phyloP scores from a whole-genome alignment of 2,797 vertebrate genomes.

The Aythya fuligula region DNA sequence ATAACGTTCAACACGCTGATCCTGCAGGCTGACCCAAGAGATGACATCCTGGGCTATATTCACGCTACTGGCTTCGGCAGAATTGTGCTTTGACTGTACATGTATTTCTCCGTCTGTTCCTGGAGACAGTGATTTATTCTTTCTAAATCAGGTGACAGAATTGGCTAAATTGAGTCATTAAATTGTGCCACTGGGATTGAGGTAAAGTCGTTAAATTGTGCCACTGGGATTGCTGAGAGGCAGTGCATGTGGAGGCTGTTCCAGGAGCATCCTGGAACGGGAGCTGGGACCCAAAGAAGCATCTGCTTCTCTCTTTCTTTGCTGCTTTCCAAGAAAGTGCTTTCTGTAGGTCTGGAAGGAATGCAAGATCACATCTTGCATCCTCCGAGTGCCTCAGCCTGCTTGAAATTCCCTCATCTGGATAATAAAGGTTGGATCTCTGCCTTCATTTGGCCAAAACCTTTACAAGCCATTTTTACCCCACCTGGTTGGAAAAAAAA shows the following conservation, averaged over 20 bases:
- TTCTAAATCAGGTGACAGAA: constrained; percentile 20
- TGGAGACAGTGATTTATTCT: constrained; percentile 13
- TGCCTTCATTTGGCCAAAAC: not conserved
- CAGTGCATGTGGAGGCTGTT: not conserved
- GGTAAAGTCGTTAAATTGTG: no score
- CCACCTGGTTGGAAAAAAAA: not conserved
- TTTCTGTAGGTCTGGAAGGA: not conserved
- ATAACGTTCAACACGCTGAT: not conserved
- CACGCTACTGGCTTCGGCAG: not conserved
- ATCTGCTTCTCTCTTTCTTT: not conserved
- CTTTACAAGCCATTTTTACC: not conserved
- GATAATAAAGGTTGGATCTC: not conserved
- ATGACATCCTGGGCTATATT: not conserved
- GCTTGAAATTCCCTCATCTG: not conserved
- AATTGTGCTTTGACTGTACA: not conserved
- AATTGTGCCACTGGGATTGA: not conserved
- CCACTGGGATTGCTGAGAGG: not conserved
- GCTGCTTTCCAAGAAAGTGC: not conserved
- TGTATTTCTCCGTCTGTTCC: not conserved
- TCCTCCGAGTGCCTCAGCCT: fast-evolving
- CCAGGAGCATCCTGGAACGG: not conserved
- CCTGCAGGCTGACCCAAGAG: not conserved
- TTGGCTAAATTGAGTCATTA: not conserved
- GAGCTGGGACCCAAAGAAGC: not conserved
- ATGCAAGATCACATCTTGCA: not conserved